A percentile compares a stretch with the other conserved stretches of the same genome.
phyloP scores from a whole-genome alignment of 1,140 invertebrate genomes.

The Euwallacea similis region DNA sequence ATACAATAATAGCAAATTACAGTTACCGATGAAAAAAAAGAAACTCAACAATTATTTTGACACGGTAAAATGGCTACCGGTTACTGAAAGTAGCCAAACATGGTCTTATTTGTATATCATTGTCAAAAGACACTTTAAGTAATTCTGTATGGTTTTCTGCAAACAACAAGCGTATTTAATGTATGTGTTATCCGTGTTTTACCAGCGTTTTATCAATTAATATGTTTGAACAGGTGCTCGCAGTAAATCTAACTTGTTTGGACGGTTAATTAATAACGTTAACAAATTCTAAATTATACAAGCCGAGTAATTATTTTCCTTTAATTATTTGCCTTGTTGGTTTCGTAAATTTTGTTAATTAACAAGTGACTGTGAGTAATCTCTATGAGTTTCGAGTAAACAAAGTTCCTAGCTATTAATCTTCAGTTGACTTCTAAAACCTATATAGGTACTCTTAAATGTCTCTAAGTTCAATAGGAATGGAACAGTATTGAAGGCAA shows the following conservation, averaged over 20 bases:
- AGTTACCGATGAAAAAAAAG: constrained; percentile 8
- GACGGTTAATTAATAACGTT: constrained; percentile 39
- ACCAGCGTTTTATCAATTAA: constrained; percentile 39
- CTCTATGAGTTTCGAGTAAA: constrained; percentile 16
- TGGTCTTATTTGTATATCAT: constrained; percentile 27
- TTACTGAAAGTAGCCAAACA: constrained; percentile 29
- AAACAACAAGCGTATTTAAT: constrained; percentile 32
- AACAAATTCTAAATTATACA: constrained; percentile 36
- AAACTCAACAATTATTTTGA: constrained; percentile 16
- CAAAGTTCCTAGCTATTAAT: constrained; percentile 20
- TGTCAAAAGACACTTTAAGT: constrained; percentile 31
- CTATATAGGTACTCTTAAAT: too few relatives aligned
- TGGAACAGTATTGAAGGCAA: too few relatives aligned
- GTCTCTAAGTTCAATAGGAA: too few relatives aligned
- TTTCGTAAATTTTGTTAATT: constrained; percentile 36
- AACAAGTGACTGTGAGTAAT: constrained; percentile 26
- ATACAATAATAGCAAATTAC: not conserved
- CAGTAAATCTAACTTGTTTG: constrained; percentile 39
- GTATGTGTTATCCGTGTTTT: constrained; percentile 37
- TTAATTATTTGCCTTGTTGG: constrained; percentile 36
- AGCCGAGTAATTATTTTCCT: constrained; percentile 33
- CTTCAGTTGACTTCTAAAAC: not conserved
- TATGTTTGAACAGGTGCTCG: constrained; percentile 39
- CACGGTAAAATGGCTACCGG: constrained; percentile 13
- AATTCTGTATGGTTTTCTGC: constrained; percentile 24